Evolutionary conservation across 2,113 vertebrate species (phyloP).

Genomic region (Nothocercus julius): DNA sequence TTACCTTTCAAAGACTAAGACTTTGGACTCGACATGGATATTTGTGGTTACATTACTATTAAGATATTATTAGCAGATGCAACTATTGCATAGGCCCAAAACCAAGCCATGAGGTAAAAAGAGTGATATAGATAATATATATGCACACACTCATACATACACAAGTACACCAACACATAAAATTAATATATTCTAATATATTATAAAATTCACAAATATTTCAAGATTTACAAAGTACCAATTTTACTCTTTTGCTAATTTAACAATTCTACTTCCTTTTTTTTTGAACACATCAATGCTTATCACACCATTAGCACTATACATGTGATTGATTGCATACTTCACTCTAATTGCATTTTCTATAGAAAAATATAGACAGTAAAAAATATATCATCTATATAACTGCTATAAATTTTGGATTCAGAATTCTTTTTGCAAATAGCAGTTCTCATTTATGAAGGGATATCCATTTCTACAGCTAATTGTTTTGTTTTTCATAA

Average conservation of each 20-base stretch:
- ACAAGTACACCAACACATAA: background rate
- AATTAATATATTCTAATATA: background rate
- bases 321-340: background rate
- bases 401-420: background rate
- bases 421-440: background rate
- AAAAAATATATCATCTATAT: background rate
- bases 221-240: background rate
- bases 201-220: background rate
- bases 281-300: background rate
- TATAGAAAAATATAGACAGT: background rate
- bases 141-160: background rate
- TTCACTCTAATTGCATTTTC: background rate
- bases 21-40: background rate
- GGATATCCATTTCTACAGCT: background rate
- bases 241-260: conserved; percentile 27
- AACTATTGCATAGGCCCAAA: background rate
- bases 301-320: background rate
- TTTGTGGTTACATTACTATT: background rate
- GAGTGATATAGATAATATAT: background rate
- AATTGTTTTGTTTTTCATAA: background rate
- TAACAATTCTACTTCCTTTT: conserved; percentile 16
- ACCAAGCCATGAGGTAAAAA: background rate
- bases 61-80: background rate
- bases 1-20: background rate
- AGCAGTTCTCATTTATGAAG: background rate